phyloP scores from a whole-genome alignment of 2,797 vertebrate species.

The Ambastaia sidthimunki region DNA sequence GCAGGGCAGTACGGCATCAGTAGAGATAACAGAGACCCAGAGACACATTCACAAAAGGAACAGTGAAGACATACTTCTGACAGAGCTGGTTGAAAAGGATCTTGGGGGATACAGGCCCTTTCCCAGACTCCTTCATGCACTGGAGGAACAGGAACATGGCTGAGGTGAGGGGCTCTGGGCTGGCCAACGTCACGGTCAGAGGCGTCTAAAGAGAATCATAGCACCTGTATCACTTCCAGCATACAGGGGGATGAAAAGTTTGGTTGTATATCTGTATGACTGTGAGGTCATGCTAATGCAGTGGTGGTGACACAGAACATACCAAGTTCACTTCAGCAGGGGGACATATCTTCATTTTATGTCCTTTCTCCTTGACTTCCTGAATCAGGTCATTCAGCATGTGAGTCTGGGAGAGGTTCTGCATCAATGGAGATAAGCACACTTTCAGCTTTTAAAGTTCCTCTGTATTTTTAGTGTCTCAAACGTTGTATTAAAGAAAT shows the following conservation, averaged over 20 bases:
- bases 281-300: background rate
- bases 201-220: slow-evolving; percentile 78
- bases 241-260: no score
- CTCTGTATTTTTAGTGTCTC: no score
- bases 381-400: slow-evolving; percentile 91
- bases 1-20: slow-evolving; percentile 67
- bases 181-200: slow-evolving; percentile 84
- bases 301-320: slow-evolving; percentile 47
- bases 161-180: slow-evolving; percentile 91
- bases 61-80: slow-evolving; percentile 86
- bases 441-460: background rate
- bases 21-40: no score
- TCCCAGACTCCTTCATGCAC: slow-evolving; percentile 92
- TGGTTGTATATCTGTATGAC: background rate
- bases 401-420: slow-evolving; percentile 98
- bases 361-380: slow-evolving; percentile 92
- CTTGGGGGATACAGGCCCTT: slow-evolving; percentile 92
- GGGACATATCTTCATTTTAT: slow-evolving; percentile 90
- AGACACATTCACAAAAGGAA: background rate
- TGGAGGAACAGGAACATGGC: slow-evolving; percentile 96
- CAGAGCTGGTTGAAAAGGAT: slow-evolving; percentile 97
- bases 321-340: slow-evolving; percentile 85
- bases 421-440: slow-evolving; percentile 31
- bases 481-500: no score
- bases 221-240: no score